These are phyloP conservation scores for Pelodytes ibericus DNA, from an alignment of 2,797 vertebrate genomes.

Conservation along the genomic window DNA sequence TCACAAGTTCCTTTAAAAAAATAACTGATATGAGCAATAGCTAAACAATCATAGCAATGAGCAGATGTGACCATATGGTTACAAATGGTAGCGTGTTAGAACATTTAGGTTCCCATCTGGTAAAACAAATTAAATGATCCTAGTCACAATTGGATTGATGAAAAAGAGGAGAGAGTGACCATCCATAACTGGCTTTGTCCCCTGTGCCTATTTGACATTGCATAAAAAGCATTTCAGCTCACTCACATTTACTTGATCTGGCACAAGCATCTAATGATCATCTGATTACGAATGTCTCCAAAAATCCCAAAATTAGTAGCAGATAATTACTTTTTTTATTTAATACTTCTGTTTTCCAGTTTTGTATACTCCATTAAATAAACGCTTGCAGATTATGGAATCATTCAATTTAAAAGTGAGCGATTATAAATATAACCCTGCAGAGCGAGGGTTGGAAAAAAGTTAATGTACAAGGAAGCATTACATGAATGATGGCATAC, in stretches of 20 bases:
- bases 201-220: slow-evolving; percentile 52
- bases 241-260: slow-evolving; percentile 25
- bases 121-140: slow-evolving; percentile 55
- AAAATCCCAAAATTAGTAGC: too few relatives aligned
- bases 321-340: too few relatives aligned
- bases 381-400: too few relatives aligned
- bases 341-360: too few relatives aligned
- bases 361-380: too few relatives aligned
- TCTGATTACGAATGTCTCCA: background rate
- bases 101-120: slow-evolving; percentile 55
- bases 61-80: slow-evolving; percentile 56
- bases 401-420: too few relatives aligned
- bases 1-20: slow-evolving; percentile 16
- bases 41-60: slow-evolving; percentile 37
- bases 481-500: too few relatives aligned
- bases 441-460: too few relatives aligned
- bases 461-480: too few relatives aligned
- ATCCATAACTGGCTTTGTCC: slow-evolving; percentile 47
- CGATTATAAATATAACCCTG: too few relatives aligned
- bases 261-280: slow-evolving; percentile 4
- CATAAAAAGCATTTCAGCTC: slow-evolving; percentile 24
- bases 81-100: slow-evolving; percentile 49
- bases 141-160: slow-evolving; percentile 54
- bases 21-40: slow-evolving; percentile 33
- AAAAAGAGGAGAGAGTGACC: slow-evolving; percentile 48